Evolutionary conservation across 2,113 vertebrate species (phyloP).

Genomic region (Hoplias malabaricus): DNA sequence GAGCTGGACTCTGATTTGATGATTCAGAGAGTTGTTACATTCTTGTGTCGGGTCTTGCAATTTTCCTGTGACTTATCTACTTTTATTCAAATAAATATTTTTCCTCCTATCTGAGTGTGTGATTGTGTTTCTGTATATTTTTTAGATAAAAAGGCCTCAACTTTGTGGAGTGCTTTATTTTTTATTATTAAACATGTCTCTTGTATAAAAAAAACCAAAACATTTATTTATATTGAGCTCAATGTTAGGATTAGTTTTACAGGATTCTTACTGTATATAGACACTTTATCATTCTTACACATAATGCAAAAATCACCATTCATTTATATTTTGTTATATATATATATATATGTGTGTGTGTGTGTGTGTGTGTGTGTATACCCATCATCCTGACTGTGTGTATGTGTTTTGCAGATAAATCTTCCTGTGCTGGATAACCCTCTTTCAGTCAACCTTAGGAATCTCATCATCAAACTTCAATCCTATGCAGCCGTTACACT

Average conservation of each 20-base stretch:
- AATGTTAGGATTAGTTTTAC: too few relatives aligned
- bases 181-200: too few relatives aligned
- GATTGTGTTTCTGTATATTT: too few relatives aligned
- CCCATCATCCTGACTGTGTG: background rate
- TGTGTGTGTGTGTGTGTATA: background rate
- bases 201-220: too few relatives aligned
- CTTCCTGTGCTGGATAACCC: conserved; percentile 68
- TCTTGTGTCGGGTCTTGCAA: background rate
- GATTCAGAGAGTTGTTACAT: background rate
- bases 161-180: too few relatives aligned
- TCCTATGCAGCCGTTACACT: conserved; percentile 51
- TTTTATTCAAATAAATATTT: background rate
- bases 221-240: too few relatives aligned
- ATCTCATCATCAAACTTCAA: conserved; percentile 60
- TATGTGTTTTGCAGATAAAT: conserved; percentile 59
- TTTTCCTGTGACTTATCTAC: background rate
- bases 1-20: background rate
- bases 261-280: too few relatives aligned
- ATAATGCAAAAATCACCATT: too few relatives aligned
- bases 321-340: too few relatives aligned
- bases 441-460: conserved; percentile 61
- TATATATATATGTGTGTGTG: too few relatives aligned
- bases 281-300: too few relatives aligned
- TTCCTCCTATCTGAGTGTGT: background rate
- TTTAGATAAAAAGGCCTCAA: too few relatives aligned